phyloP scores from a whole-genome alignment of 2,113 vertebrate species.

The Pseudopodoces humilis region DNA sequence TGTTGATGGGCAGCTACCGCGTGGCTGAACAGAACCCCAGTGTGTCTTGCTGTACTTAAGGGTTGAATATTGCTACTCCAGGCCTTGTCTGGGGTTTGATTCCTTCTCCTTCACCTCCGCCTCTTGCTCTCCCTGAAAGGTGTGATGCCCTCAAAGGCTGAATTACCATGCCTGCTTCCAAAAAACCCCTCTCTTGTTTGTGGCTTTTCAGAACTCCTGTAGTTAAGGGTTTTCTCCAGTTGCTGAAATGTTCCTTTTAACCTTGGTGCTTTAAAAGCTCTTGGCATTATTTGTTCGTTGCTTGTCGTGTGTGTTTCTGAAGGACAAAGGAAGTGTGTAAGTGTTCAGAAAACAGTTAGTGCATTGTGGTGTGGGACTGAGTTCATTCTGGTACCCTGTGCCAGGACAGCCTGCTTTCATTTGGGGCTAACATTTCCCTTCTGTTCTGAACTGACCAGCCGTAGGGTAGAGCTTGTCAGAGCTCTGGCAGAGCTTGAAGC shows the following conservation, averaged over 20 bases:
- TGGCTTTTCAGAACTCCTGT: constrained; percentile 28
- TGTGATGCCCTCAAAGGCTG: constrained; percentile 57
- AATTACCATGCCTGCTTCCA: constrained; percentile 2
- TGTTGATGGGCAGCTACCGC: constrained; percentile 62
- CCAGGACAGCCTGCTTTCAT: constrained; percentile 3
- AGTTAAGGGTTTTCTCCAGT: not conserved
- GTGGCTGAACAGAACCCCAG: constrained; percentile 55
- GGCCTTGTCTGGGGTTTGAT: constrained; percentile 2
- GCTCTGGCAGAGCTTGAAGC: not conserved
- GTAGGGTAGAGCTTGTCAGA: not conserved
- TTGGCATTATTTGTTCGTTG: not conserved
- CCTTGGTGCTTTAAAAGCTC: constrained; percentile 17
- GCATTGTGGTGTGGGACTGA: constrained; percentile 37
- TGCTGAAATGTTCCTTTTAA: constrained; percentile 41
- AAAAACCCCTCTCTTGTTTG: not conserved
- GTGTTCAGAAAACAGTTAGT: constrained; percentile 8
- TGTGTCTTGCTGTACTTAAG: not conserved
- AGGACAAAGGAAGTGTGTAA: constrained; percentile 50
- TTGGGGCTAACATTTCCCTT: not conserved
- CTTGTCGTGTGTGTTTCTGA: constrained; percentile 49
- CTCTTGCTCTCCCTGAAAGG: constrained; percentile 50
- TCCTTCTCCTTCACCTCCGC: constrained; percentile 56
- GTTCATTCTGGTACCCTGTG: constrained; percentile 1
- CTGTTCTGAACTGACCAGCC: not conserved
- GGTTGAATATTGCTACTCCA: not conserved